phyloP scores from a whole-genome alignment of 2,113 vertebrate genomes.

The Hyperopisus bebe region DNA sequence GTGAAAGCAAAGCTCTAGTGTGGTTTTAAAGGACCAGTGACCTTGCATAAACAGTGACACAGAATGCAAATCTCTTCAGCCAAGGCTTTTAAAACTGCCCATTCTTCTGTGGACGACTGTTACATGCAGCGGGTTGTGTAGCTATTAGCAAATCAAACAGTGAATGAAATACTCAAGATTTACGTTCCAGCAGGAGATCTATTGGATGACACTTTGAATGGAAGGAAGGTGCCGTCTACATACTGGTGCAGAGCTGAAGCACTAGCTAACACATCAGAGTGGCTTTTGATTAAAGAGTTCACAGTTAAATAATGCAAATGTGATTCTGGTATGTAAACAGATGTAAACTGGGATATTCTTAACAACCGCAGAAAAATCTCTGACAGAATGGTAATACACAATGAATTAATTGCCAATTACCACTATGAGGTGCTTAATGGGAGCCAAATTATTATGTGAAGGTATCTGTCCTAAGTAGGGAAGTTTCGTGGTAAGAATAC shows the following conservation, averaged over 20 bases:
- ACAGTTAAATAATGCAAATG: slow-evolving; percentile 1
- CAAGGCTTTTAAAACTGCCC: not conserved
- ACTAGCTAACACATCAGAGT: not conserved
- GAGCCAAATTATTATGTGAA: not conserved
- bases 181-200: not conserved
- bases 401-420: slow-evolving; percentile 3
- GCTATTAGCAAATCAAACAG: not conserved
- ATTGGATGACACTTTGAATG: not conserved
- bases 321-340: not conserved
- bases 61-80: not conserved
- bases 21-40: not conserved
- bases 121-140: not conserved
- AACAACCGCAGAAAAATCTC: not conserved
- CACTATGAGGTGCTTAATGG: not conserved
- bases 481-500: not conserved
- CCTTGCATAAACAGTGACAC: not conserved
- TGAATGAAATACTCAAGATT: not conserved
- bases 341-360: slow-evolving; percentile 1
- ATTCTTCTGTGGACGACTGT: not conserved
- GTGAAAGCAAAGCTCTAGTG: not conserved
- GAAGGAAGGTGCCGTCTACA: not conserved
- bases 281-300: not conserved
- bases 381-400: not conserved
- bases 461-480: not conserved
- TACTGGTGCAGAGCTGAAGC: not conserved